Percentiles rank a stretch among this genome's conserved stretches.
Evolutionary conservation across 1,140 invertebrate genomes (phyloP).

Genomic region (Drosophila pallidifrons): DNA sequence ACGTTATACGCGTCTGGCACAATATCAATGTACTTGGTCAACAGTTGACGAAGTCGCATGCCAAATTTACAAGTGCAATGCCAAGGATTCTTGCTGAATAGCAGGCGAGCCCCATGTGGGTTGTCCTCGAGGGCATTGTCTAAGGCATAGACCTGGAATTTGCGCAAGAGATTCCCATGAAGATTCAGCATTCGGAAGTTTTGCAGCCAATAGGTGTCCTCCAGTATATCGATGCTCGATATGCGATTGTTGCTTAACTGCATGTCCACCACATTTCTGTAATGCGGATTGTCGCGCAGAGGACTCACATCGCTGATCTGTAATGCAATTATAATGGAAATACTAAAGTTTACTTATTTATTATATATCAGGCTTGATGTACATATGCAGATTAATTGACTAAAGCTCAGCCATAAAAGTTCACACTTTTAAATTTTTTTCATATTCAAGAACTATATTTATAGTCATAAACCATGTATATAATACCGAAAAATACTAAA

Average conservation of each 20-base stretch:
- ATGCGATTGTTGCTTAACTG: slow-evolving; percentile 92
- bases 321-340: neutral
- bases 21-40: slow-evolving; percentile 90
- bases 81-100: slow-evolving; percentile 92
- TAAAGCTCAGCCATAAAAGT: no score
- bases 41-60: slow-evolving; percentile 90
- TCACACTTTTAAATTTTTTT: no score
- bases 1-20: slow-evolving; percentile 87
- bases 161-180: slow-evolving; percentile 89
- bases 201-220: slow-evolving; percentile 91
- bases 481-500: no score
- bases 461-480: no score
- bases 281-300: slow-evolving; percentile 88
- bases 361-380: no score
- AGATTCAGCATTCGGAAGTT: slow-evolving; percentile 91
- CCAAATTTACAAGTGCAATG: slow-evolving; percentile 92
- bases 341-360: no score
- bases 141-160: slow-evolving; percentile 92
- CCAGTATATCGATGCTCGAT: slow-evolving; percentile 89
- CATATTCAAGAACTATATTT: no score
- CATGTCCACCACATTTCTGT: slow-evolving; percentile 89
- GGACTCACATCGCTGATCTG: slow-evolving; percentile 88
- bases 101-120: slow-evolving; percentile 88
- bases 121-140: slow-evolving; percentile 91
- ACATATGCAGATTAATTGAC: no score